Percentiles rank a stretch among this genome's conserved stretches.
Evolutionary conservation across 2,113 vertebrate species (phyloP).

Genomic region (Amblyopsis rosae): DNA sequence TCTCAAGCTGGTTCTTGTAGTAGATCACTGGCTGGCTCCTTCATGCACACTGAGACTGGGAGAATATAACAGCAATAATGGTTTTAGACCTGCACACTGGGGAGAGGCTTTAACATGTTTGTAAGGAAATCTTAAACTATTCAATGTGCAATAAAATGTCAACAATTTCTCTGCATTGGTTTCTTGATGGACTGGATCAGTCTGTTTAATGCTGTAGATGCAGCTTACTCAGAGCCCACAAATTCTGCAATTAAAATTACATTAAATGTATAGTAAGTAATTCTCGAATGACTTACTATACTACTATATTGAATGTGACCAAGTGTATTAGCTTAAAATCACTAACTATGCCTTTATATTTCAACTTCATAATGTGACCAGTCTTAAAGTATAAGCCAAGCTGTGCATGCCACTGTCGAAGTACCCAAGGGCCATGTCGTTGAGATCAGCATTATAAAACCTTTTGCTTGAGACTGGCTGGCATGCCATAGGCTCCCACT

Average conservation of each 20-base stretch:
- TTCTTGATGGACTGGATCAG: conserved; percentile 6
- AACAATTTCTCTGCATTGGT: conserved; percentile 7
- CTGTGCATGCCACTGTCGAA: too few relatives aligned
- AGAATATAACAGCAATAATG: conserved; percentile 21
- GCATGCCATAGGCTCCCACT: too few relatives aligned
- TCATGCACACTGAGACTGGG: conserved; percentile 23
- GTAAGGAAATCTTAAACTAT: conserved; percentile 58
- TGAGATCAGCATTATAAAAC: too few relatives aligned
- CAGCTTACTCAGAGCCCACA: not conserved
- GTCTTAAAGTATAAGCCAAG: too few relatives aligned
- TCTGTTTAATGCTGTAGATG: not conserved
- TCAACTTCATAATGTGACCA: too few relatives aligned
- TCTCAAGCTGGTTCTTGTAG: conserved; percentile 27
- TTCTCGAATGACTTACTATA: too few relatives aligned
- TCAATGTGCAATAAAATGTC: conserved; percentile 74
- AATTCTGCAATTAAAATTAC: not conserved
- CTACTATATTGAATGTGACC: too few relatives aligned
- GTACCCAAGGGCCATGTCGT: too few relatives aligned
- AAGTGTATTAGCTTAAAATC: too few relatives aligned
- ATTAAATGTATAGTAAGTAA: too few relatives aligned
- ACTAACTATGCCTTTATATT: too few relatives aligned
- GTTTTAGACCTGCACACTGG: conserved; percentile 33
- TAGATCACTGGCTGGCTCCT: conserved; percentile 43
- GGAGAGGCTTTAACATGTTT: conserved; percentile 67
- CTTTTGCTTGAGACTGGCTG: too few relatives aligned